Percentiles rank a stretch among this genome's conserved stretches.
These are phyloP conservation scores for Chiridota heheva DNA, from an alignment of 35 echinoderm and acorn worm species.

Conservation along the genomic window DNA sequence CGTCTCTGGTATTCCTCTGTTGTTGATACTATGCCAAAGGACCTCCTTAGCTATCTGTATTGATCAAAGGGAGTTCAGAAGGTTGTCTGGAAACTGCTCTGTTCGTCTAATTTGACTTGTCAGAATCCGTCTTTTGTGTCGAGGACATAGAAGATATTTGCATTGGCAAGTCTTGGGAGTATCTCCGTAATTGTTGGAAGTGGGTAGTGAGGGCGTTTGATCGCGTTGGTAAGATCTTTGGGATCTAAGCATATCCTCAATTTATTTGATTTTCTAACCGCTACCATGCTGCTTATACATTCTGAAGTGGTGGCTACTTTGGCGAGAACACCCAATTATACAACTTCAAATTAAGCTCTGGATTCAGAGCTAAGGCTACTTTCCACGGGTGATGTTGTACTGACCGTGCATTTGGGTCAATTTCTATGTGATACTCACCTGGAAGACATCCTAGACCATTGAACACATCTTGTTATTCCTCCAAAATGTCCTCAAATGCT, in stretches of 20 bases:
- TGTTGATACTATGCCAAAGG: conserved; percentile 42
- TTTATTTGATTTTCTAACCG: conserved; percentile 5
- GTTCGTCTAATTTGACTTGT: conserved; percentile 37
- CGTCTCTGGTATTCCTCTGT: conserved; percentile 55
- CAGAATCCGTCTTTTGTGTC: conserved; percentile 55
- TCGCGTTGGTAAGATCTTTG: neutral
- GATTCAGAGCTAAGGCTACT: too few species aligned
- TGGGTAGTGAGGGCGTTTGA: conserved; percentile 23
- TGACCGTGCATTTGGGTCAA: too few species aligned
- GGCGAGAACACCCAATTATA: too few species aligned
- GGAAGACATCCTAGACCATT: too few species aligned
- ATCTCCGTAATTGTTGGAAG: conserved; percentile 29
- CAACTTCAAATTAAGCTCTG: too few species aligned
- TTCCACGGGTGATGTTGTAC: too few species aligned
- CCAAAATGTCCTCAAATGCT: too few species aligned
- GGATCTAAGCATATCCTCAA: conserved; percentile 12
- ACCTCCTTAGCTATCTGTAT: conserved; percentile 46
- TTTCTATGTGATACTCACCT: too few species aligned
- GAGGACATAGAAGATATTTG: conserved; percentile 20
- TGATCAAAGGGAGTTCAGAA: conserved; percentile 75
- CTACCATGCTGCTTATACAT: too few species aligned
- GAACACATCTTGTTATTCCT: too few species aligned
- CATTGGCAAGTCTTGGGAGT: conserved; percentile 5
- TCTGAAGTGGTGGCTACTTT: too few species aligned
- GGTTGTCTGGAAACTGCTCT: conserved; percentile 38